Evolutionary conservation across 1,140 invertebrate species (phyloP), one percentile per base, ranked within the genome.

Genomic region (Ceratitis capitata): DNA sequence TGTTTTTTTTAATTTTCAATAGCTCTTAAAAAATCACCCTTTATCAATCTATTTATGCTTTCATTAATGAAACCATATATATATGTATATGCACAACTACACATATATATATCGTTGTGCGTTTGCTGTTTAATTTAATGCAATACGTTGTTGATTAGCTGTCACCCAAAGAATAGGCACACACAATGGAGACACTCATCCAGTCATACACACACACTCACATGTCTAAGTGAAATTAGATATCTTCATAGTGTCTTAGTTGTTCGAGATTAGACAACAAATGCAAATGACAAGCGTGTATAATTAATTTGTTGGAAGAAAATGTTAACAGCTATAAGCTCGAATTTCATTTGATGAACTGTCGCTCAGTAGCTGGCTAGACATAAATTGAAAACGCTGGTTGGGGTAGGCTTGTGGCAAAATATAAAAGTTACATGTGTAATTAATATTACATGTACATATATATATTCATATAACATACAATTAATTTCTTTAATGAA

Each of bases 281-380:
- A 32, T 39, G 29, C 61, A 69, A 35, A 35, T 16, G 32, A 19
- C 61, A 69, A 69, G 14, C 26, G 9, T n/a, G 9, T n/a, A 35
- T 69, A 69, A 69, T 69, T 69, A 69, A 69, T 69, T 69, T 69
- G 61, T 32, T 69, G 61, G 29, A 69, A 69, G 29, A 35, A 16
- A 69, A 12, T 10, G 61, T 4, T 14, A 69, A 35, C 61, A 69
- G 29, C 5, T 16, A 29, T 35, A 35, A 35, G 61, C 32, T 69
- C 61, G 39, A 69, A 69, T 69, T 69, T 69, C 61, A 69, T 19
- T 69, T 39, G 61, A 69, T 69, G 61, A 69, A 69, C 32, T 39
- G 61, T 69, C 61, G 39, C 14, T 7, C 26, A 19, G n/a, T n/a
- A n/a, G n/a, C n/a, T n/a, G 32, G 32, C 61, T 39, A 69, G 61